Evolutionary conservation across 2,888 invertebrate genomes (phyloP).

Genomic region (Calameuta filiformis): DNA sequence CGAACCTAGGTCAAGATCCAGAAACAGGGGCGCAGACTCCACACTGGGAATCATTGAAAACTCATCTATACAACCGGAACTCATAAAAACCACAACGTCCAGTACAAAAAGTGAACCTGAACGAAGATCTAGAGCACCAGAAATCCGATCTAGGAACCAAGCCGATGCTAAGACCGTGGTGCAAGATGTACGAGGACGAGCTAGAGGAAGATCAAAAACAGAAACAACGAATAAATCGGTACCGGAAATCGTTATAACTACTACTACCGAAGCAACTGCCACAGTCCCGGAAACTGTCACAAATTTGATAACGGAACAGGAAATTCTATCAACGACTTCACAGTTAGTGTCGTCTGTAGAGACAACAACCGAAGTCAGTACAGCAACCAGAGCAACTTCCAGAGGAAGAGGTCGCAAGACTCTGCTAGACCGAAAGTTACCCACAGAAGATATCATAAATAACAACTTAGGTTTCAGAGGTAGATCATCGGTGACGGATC

Average conservation of each 20-base stretch:
- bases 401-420: not conserved
- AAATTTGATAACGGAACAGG: not conserved
- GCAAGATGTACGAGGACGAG: slow-evolving; percentile 6
- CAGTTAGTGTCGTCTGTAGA: not conserved
- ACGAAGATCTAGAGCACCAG: not conserved
- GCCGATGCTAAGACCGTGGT: not conserved
- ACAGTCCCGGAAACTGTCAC: not conserved
- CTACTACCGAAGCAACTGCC: not conserved
- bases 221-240: not conserved
- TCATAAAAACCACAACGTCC: not conserved
- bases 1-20: slow-evolving; percentile 4
- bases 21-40: slow-evolving; percentile 2
- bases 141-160: slow-evolving; percentile 9
- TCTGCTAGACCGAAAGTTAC: slow-evolving; percentile 15
- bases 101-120: slow-evolving; percentile 1
- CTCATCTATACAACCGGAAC: slow-evolving; percentile 7
- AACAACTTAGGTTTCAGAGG: slow-evolving; percentile 57
- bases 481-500: slow-evolving; percentile 35
- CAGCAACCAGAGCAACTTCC: slow-evolving; percentile 7
- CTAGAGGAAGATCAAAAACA: not conserved
- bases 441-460: slow-evolving; percentile 56
- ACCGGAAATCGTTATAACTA: slow-evolving; percentile 5
- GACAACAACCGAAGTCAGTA: slow-evolving; percentile 12
- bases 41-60: not conserved
- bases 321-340: not conserved